Conservation (phyloP, 1,140 invertebrate genomes). For the Cherax destructor region DNA sequence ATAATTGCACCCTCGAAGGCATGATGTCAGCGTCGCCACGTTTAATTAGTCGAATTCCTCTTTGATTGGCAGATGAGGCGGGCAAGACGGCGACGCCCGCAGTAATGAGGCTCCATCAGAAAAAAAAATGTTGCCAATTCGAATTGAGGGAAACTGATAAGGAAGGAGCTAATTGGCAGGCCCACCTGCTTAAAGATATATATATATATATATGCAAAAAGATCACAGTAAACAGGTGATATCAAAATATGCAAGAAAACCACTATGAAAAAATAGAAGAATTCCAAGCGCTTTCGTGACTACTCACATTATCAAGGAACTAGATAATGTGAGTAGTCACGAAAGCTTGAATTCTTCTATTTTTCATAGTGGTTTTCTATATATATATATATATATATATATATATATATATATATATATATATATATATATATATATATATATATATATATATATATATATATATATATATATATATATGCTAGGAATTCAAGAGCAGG, state of each 20-base stretch:
- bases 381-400: not conserved
- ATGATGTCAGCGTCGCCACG: not conserved
- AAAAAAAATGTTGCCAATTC: constrained; percentile 2
- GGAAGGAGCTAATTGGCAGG: not conserved
- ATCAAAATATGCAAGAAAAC: no score
- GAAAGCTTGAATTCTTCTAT: not conserved
- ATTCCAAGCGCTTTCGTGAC: no score
- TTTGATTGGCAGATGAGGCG: not conserved
- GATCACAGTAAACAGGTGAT: no score
- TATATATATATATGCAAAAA: no score
- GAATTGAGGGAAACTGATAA: constrained; percentile 8
- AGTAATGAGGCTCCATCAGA: not conserved
- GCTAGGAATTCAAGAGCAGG: no score
- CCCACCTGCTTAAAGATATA: no score
- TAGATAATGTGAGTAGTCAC: no score
- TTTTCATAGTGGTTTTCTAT: no score
- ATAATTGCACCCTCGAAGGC: not conserved
- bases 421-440: constrained; percentile 11
- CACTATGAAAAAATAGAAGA: no score
- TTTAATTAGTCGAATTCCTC: constrained; percentile 11
- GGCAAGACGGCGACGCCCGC: not conserved
- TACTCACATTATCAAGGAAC: no score
- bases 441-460: constrained; percentile 19
- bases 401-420: constrained; percentile 19
- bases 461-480: not conserved